Evolutionary conservation across 2,797 vertebrate genomes (phyloP).

Genomic region (Pogoniulus pusillus): DNA sequence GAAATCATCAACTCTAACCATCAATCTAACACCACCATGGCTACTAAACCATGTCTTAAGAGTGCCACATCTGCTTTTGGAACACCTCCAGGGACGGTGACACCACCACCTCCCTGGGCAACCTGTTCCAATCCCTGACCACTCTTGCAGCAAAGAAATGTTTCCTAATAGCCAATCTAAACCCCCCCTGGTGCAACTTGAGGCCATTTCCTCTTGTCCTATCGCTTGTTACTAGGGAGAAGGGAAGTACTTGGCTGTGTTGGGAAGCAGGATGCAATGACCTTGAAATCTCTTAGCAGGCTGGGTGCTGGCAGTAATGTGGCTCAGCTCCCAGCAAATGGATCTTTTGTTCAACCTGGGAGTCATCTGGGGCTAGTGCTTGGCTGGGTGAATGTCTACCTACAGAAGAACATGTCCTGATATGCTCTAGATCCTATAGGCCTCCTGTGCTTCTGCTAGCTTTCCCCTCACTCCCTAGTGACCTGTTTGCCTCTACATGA

Average conservation of each 20-base stretch:
- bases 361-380: background rate
- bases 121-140: too few relatives aligned
- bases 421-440: background rate
- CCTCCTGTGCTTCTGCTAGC: background rate
- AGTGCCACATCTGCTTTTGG: too few relatives aligned
- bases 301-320: background rate
- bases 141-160: too few relatives aligned
- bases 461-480: fast-evolving
- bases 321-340: background rate
- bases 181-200: too few relatives aligned
- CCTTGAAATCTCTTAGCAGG: background rate
- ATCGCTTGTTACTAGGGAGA: too few relatives aligned
- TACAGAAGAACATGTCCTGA: background rate
- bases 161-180: too few relatives aligned
- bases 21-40: too few relatives aligned
- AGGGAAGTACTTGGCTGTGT: background rate
- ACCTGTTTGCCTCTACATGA: background rate
- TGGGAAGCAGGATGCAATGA: background rate
- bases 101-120: too few relatives aligned
- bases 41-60: too few relatives aligned
- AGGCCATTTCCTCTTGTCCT: too few relatives aligned
- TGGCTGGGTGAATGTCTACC: background rate
- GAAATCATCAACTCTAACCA: too few relatives aligned
- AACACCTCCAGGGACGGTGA: too few relatives aligned
- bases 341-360: background rate